phyloP scores from a whole-genome alignment of 2,113 vertebrate genomes.

The Lepisosteus osseus region DNA sequence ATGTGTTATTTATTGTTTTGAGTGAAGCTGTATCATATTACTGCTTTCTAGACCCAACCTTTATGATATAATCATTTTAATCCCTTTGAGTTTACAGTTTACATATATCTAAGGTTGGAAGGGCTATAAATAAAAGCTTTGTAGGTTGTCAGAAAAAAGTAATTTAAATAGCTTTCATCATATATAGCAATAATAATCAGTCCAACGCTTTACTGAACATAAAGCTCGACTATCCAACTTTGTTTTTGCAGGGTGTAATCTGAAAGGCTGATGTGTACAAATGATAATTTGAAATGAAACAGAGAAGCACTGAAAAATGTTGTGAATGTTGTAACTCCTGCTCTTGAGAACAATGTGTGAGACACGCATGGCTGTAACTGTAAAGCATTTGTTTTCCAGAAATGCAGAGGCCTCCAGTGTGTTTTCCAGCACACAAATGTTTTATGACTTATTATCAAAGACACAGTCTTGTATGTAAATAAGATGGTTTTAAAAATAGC shows the following conservation, averaged over 20 bases:
- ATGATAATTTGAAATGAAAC: too few relatives aligned
- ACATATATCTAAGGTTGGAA: neutral
- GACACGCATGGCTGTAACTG: neutral
- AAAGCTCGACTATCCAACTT: neutral
- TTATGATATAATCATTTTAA: neutral
- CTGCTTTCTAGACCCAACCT: neutral
- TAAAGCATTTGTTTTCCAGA: too few relatives aligned
- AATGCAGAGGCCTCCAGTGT: too few relatives aligned
- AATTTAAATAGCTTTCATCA: neutral
- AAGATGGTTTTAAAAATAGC: neutral
- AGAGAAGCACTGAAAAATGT: neutral
- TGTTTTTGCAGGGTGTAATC: neutral
- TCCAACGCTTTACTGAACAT: neutral
- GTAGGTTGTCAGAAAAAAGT: neutral
- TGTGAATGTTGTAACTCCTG: neutral
- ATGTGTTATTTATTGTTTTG: neutral
- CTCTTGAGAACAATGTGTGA: neutral
- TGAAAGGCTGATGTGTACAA: neutral
- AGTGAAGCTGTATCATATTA: neutral
- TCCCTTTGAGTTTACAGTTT: neutral
- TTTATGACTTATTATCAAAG: neutral
- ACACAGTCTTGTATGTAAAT: neutral
- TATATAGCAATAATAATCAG: too few relatives aligned
- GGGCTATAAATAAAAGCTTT: slow-evolving; percentile 3
- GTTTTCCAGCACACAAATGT: too few relatives aligned